Percentiles rank a stretch among this genome's conserved stretches.
Conservation (phyloP, 2,888 invertebrate species). For the Andrena haemorrhoa region DNA sequence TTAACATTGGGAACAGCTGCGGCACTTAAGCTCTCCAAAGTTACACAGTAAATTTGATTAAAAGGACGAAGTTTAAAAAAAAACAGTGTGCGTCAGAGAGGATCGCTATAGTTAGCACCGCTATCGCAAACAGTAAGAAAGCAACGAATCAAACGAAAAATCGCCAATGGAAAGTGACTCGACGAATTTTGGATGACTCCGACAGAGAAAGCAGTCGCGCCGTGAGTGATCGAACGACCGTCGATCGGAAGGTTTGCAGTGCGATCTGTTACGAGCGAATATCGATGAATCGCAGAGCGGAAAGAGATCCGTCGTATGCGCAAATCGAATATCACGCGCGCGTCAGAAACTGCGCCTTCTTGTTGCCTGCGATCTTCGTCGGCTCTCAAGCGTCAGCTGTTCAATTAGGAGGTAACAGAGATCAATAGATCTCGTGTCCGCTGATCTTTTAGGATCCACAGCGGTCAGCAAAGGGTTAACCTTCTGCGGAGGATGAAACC, state of each 20-base stretch:
- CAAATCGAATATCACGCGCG: not conserved
- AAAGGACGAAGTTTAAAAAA: not conserved
- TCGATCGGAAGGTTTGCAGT: not conserved
- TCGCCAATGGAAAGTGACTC: not conserved
- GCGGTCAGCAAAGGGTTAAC: constrained; percentile 33
- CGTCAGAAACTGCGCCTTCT: constrained; percentile 7
- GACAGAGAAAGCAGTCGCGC: not conserved
- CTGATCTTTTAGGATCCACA: constrained; percentile 30
- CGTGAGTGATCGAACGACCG: not conserved
- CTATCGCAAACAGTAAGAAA: not conserved
- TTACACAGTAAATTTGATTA: not conserved
- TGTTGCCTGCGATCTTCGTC: constrained; percentile 21
- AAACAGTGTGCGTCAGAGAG: constrained; percentile 7
- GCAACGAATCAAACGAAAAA: not conserved
- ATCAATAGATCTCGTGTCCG: constrained; percentile 15
- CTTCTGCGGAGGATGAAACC: constrained; percentile 26
- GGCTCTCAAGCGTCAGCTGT: constrained; percentile 19
- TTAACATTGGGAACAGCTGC: not conserved
- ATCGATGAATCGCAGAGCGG: not conserved
- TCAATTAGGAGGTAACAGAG: constrained; percentile 34
- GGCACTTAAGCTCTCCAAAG: not conserved
- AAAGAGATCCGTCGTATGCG: not conserved
- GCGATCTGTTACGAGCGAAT: constrained; percentile 3
- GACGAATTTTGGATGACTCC: not conserved
- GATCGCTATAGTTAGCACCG: not conserved